Base-by-base conservation (phyloP, 1,140 invertebrate species). In the Drosophila suzukii region DNA sequence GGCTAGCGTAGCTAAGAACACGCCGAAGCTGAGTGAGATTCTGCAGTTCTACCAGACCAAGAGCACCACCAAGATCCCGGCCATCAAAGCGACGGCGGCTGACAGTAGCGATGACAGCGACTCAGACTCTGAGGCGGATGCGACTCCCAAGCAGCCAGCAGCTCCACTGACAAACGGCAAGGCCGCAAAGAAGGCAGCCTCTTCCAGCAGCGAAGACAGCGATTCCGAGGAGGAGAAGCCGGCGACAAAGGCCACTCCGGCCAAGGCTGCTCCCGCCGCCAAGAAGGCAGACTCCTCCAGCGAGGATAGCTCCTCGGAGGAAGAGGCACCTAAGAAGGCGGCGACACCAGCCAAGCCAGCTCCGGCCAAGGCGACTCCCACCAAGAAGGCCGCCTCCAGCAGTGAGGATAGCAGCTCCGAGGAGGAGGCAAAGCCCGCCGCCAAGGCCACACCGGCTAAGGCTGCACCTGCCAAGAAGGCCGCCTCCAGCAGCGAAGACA, bases 1-100 rank as follows among this genome's bases (percentile, higher is more conserved):
- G 85, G 77, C 90, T 38, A 38, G 65, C 12, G 71, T 94, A 8
- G 91, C 91, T 3, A 94, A 94, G 79, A 94, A 93, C 50, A 93
- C 92, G 2, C 94, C 94, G 1, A 92, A 91, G 10, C 76, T 95
- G 3, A n/a, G 68, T 0, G 94, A 94, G 0, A 90, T 95, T 6
- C 76, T 93, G 17, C 78, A 91, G 17, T 91, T 92, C 66, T 94
- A 93, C 79, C 93, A 94, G 81, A 93, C 93, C 17, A 93, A 74
- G 43, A 93, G 93, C 0, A 53, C 82, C 4, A 93, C 93, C 39
- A 94, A 94, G 55, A 61, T 94, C 36, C 76, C 86, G 5, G 44
- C 66, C n/a, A 63, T 85, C 6, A 81, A 91, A 34, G 46, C 39
- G 13, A 6, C 30, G 15, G 57, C 41, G 34, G 66, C 55, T 6